Evolutionary conservation across 2,888 invertebrate genomes (phyloP).

Genomic region (Pandemis heparana): DNA sequence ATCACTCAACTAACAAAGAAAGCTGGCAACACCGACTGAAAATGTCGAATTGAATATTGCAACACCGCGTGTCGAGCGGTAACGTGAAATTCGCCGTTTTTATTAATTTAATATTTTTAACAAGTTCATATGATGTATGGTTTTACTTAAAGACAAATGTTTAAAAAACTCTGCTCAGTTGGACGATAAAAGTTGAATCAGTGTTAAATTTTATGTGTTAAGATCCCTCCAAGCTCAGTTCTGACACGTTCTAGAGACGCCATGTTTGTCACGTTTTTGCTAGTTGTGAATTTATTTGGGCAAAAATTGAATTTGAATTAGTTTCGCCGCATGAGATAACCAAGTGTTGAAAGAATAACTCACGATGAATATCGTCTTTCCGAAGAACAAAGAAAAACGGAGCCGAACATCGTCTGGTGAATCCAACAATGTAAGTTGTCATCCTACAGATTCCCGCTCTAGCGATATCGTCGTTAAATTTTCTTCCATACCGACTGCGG

Average conservation of each 20-base stretch:
- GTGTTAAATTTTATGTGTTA: slow-evolving; percentile 36
- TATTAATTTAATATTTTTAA: slow-evolving; percentile 36
- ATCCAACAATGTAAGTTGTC: slow-evolving; percentile 70
- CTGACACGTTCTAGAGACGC: slow-evolving; percentile 72
- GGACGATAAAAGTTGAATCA: slow-evolving; percentile 20
- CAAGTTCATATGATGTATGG: slow-evolving; percentile 35
- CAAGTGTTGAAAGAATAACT: slow-evolving; percentile 44
- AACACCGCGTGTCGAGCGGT: slow-evolving; percentile 45
- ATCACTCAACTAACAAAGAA: slow-evolving; percentile 45
- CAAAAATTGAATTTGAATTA: slow-evolving; percentile 54
- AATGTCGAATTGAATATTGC: slow-evolving; percentile 32
- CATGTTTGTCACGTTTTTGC: slow-evolving; percentile 84
- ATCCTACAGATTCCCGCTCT: slow-evolving; percentile 68
- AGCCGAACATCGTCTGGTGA: slow-evolving; percentile 60
- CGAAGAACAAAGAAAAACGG: slow-evolving; percentile 67
- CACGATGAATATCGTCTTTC: slow-evolving; percentile 66
- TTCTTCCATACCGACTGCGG: slow-evolving; percentile 48
- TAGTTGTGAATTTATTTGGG: slow-evolving; percentile 68
- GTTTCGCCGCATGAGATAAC: slow-evolving; percentile 46
- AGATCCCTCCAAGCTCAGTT: slow-evolving; percentile 51
- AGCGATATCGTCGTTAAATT: slow-evolving; percentile 56
- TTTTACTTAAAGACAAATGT: slow-evolving; percentile 25
- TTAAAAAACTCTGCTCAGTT: slow-evolving; percentile 7
- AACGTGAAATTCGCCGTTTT: slow-evolving; percentile 46
- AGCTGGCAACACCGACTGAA: slow-evolving; percentile 25